phyloP scores from a whole-genome alignment of 2,113 vertebrate species.

The Ptilonorhynchus violaceus region DNA sequence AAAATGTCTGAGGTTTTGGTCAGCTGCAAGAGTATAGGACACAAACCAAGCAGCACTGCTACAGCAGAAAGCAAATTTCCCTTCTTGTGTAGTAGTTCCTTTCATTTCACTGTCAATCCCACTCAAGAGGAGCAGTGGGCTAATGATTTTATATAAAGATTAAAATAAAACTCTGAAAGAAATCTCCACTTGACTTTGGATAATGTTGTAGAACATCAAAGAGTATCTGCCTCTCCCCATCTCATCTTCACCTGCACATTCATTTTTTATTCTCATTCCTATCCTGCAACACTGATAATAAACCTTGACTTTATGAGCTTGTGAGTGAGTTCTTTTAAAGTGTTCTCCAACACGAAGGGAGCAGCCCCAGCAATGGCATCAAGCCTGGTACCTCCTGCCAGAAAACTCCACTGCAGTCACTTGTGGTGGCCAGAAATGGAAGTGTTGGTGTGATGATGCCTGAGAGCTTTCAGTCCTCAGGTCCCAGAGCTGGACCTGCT shows the following conservation, averaged over 20 bases:
- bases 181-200: background rate
- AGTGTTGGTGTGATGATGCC: background rate
- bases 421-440: background rate
- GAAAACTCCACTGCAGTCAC: background rate
- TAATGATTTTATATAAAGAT: background rate
- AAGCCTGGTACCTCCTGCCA: background rate
- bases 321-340: background rate
- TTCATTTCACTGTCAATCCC: background rate
- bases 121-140: background rate
- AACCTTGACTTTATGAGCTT: background rate
- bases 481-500: background rate
- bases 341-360: background rate
- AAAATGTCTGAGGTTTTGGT: background rate
- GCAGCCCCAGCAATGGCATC: background rate
- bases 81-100: fast-evolving
- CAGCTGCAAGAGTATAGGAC: background rate
- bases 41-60: background rate
- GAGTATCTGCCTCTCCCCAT: background rate
- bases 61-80: background rate
- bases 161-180: background rate
- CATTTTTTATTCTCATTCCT: background rate
- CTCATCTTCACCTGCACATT: background rate
- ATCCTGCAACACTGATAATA: background rate
- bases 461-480: background rate
- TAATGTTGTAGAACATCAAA: background rate